Conservation (phyloP, 2,797 vertebrate genomes). For the Malacoraja senta region DNA sequence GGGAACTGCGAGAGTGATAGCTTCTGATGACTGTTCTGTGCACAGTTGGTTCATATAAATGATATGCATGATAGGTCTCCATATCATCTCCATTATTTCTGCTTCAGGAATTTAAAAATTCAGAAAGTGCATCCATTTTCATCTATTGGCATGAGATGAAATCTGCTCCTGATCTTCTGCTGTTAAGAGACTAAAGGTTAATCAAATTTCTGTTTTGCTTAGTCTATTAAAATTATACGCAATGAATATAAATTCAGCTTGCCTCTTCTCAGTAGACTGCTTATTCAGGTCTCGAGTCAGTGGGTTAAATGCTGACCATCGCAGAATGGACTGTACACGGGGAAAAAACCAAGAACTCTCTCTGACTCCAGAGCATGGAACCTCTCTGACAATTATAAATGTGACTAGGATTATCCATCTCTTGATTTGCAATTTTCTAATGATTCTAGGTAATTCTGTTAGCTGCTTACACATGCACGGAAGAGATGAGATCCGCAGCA, state of each 20-base stretch:
- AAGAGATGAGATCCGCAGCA: background rate
- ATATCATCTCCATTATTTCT: background rate
- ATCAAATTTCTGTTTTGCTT: slow-evolving; percentile 4
- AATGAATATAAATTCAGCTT: background rate
- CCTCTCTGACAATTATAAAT: background rate
- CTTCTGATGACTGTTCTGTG: background rate
- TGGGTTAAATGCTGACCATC: background rate
- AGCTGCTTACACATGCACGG: background rate
- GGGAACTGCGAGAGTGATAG: background rate
- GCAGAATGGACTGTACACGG: background rate
- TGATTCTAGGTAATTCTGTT: background rate
- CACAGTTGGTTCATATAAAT: background rate
- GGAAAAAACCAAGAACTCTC: background rate
- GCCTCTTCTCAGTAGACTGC: background rate
- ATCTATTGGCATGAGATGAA: background rate
- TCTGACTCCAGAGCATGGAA: background rate
- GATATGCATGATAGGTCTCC: background rate
- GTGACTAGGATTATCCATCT: background rate
- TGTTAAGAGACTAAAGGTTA: background rate
- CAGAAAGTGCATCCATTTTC: background rate
- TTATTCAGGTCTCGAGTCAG: background rate
- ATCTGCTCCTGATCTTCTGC: background rate
- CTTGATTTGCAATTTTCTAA: background rate
- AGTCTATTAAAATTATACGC: too few relatives aligned
- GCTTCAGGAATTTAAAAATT: background rate